Evolutionary conservation across 2,888 invertebrate species (phyloP), one percentile per base, ranked within the genome.

Genomic region (Brachyopa scutellaris): DNA sequence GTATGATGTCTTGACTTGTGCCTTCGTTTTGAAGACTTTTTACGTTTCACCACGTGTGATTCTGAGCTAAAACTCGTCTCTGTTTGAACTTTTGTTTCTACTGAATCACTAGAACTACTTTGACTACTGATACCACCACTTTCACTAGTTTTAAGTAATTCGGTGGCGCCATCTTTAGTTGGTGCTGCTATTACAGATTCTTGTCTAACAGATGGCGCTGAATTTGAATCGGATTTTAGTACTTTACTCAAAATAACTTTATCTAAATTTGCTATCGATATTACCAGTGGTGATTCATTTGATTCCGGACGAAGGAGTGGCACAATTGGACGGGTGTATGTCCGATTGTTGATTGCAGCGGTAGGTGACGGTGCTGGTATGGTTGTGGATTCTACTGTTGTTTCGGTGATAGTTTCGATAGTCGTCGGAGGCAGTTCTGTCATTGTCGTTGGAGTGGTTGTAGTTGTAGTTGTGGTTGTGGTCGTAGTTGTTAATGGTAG

Each of bases 191-290:
- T 79, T 45, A 89, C 84, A 7, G 87, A 85, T 42, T 86, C 87
- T 76, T 87, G 86, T 19, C 85, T 86, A 67, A 87, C 86, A 13
- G 89, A 89, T 69, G 86, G 88, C 17, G 87, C 89, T 57, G 86
- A 86, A 79, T 87, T 88, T 6, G 88, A 88, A 67, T 88, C 88
- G 47, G 87, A 82, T 64, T 86, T 86, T 55, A 85, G 84, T 69
- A 89, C 88, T 89, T 90, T 90, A 86, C 90, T 90, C 76, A 91
- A 85, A 79, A 90, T 88, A 77, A 90, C 90, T 87, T 89, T 88
- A 85, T 91, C 91, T 85, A 91, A 86, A 86, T 90, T 91, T 67
- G 90, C 89, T 85, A 91, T 89, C 74, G 90, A 90, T 85, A 91
- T 91, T 84, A 91, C 90, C 86, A 91, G 86, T 80, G 90, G 90